phyloP scores from a whole-genome alignment of 1,140 invertebrate species.

The Bombus pyrosoma region DNA sequence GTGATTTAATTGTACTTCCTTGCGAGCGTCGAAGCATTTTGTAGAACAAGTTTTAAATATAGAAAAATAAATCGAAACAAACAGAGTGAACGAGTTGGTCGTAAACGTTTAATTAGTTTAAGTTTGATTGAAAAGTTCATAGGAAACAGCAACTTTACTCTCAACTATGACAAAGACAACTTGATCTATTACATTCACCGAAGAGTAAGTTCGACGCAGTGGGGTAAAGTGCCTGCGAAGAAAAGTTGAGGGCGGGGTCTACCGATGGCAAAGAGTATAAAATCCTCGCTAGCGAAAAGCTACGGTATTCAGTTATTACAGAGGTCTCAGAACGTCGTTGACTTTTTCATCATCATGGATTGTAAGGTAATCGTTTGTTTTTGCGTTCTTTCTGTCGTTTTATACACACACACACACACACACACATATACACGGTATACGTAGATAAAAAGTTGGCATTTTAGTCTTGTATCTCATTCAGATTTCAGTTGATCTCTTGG shows the following conservation, averaged over 20 bases:
- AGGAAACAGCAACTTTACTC: neutral
- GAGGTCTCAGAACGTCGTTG: conserved; percentile 51
- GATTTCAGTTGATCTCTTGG: neutral
- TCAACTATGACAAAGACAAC: neutral
- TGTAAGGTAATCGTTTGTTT: conserved; percentile 64
- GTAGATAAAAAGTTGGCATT: no score
- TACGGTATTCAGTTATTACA: conserved; percentile 59
- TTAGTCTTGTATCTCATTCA: neutral
- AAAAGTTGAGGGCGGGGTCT: conserved; percentile 59
- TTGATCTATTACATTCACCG: neutral
- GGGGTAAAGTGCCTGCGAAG: conserved; percentile 5
- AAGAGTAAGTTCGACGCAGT: neutral
- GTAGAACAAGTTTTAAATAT: neutral
- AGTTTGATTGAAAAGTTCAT: neutral
- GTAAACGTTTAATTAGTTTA: neutral
- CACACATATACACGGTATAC: no score
- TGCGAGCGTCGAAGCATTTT: neutral
- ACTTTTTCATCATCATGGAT: conserved; percentile 65
- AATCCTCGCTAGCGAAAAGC: conserved; percentile 53
- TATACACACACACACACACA: no score
- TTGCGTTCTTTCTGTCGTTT: neutral
- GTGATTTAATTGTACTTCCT: neutral
- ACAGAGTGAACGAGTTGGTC: neutral
- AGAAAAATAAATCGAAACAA: neutral
- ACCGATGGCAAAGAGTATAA: conserved; percentile 67